These are phyloP conservation scores for Chondrosia reniformis DNA, from an alignment of 37 sponge, comb jelly and placozoan genomes.

Conservation along the genomic window DNA sequence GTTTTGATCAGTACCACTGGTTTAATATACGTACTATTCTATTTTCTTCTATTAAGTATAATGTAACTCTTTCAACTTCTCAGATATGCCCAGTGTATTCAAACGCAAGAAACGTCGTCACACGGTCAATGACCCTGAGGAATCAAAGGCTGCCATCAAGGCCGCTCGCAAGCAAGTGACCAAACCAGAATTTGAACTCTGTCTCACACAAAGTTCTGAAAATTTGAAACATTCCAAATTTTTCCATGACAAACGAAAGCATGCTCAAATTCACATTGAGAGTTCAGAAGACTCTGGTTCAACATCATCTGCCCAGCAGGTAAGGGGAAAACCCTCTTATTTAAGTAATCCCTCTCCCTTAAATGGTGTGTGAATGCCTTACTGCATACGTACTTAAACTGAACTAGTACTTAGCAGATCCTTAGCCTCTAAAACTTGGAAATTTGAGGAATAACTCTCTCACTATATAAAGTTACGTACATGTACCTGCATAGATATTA, in stretches of 20 bases:
- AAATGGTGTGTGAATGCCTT: too few species aligned
- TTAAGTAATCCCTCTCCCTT: too few species aligned
- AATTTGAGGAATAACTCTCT: too few species aligned
- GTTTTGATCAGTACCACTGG: too few species aligned
- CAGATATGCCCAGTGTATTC: slow-evolving; percentile 25
- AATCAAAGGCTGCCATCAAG: background rate
- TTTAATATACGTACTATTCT: background rate
- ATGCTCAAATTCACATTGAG: background rate
- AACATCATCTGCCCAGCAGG: too few species aligned
- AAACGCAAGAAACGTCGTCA: slow-evolving; percentile 32
- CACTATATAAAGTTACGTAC: too few species aligned
- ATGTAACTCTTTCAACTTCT: background rate
- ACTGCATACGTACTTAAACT: too few species aligned
- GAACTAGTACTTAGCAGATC: too few species aligned
- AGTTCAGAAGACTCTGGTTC: slow-evolving; percentile 5
- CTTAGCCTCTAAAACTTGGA: too few species aligned
- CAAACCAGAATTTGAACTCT: background rate
- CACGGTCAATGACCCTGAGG: slow-evolving; percentile 34
- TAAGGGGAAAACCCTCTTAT: too few species aligned
- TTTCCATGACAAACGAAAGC: background rate
- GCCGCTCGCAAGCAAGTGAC: slow-evolving; percentile 14
- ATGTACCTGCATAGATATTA: too few species aligned
- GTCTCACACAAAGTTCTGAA: background rate
- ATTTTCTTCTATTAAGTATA: background rate
- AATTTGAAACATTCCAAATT: background rate